phyloP scores from a whole-genome alignment of 1,140 invertebrate genomes.

The Chymomyza costata region DNA sequence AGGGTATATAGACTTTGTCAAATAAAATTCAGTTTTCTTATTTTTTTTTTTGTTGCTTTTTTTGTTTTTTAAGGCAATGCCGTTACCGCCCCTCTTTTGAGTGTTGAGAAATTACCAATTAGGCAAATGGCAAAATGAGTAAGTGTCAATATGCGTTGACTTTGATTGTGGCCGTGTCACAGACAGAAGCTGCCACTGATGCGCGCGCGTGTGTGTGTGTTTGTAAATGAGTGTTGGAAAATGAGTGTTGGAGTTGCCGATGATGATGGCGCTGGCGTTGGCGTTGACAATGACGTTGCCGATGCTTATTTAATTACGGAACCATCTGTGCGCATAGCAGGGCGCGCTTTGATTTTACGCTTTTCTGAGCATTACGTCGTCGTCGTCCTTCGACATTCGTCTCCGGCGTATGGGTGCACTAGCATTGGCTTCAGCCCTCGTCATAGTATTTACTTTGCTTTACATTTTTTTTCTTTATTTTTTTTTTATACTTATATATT shows the following conservation, averaged over 20 bases:
- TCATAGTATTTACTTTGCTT: slow-evolving; percentile 7
- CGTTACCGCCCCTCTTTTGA: background rate
- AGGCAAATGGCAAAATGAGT: slow-evolving; percentile 68
- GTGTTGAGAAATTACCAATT: slow-evolving; percentile 58
- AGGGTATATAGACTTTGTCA: too few species aligned
- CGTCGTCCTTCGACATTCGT: slow-evolving; percentile 3
- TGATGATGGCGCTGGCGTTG: background rate
- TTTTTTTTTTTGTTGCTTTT: too few species aligned
- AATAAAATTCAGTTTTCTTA: too few species aligned
- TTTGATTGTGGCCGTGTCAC: slow-evolving; percentile 5
- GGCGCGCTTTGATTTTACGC: slow-evolving; percentile 69
- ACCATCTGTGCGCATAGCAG: slow-evolving; percentile 62
- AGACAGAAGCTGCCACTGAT: background rate
- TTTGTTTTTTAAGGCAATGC: too few species aligned
- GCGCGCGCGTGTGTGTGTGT: background rate
- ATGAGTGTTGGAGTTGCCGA: slow-evolving; percentile 49
- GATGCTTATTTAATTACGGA: slow-evolving; percentile 68
- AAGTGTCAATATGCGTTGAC: slow-evolving; percentile 24
- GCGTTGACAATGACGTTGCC: slow-evolving; percentile 7
- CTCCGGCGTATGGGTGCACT: background rate
- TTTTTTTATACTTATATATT: slow-evolving; percentile 29
- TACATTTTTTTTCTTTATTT: slow-evolving; percentile 7
- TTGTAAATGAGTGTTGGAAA: background rate
- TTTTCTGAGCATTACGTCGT: slow-evolving; percentile 53
- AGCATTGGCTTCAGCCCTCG: slow-evolving; percentile 8